These are phyloP conservation scores for Drosophila neocordata DNA, from an alignment of 1,140 invertebrate genomes.

Conservation along the genomic window DNA sequence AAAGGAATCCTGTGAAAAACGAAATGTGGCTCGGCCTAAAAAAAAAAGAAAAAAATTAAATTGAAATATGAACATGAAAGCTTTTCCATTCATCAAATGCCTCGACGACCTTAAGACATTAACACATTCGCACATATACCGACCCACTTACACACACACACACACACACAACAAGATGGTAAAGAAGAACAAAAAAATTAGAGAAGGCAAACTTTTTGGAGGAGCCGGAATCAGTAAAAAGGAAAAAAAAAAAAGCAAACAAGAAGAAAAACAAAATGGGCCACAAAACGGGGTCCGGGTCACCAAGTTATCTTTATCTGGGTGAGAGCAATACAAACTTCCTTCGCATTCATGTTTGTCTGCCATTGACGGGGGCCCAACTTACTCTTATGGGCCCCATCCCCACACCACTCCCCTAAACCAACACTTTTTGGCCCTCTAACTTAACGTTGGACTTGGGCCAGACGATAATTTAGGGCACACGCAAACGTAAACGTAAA, in stretches of 20 bases:
- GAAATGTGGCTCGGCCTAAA: conserved; percentile 35
- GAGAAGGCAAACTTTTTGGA: conserved; percentile 17
- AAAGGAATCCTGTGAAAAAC: conserved; percentile 20
- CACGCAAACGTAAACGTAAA: conserved; percentile 56
- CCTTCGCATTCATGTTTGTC: conserved; percentile 34
- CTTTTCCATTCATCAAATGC: conserved; percentile 66
- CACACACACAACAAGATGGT: conserved; percentile 30
- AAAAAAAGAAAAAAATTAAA: conserved; percentile 51
- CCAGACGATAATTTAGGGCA: conserved; percentile 68
- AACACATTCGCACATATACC: conserved; percentile 67
- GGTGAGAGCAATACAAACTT: conserved; percentile 14
- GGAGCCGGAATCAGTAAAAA: conserved; percentile 19
- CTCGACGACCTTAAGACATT: conserved; percentile 65
- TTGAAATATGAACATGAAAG: conserved; percentile 78
- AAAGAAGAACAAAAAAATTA: conserved; percentile 32
- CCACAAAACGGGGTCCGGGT: conserved; percentile 51
- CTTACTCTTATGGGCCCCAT: neutral
- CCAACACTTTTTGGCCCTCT: too few relatives aligned
- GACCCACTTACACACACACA: conserved; percentile 16
- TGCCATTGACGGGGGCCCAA: conserved; percentile 66
- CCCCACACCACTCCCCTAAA: too few relatives aligned
- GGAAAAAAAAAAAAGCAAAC: neutral
- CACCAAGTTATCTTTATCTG: conserved; percentile 72
- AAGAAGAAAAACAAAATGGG: conserved; percentile 63
- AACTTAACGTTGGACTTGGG: conserved; percentile 18